Evolutionary conservation across 2,113 vertebrate species (phyloP).

Genomic region (Pluvianellus socialis): DNA sequence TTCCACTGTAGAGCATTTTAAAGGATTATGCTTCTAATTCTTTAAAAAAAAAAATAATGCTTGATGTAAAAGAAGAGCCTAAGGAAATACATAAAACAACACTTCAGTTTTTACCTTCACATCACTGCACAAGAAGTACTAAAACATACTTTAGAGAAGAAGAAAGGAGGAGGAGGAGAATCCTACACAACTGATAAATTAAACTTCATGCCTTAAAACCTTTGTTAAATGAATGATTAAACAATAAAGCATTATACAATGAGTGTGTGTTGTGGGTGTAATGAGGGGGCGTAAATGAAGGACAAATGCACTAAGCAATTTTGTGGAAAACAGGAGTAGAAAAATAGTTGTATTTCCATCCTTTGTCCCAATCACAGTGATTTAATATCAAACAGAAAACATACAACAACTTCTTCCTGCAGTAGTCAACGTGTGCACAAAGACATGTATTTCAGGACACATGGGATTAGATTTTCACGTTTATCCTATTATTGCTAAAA

Average conservation of each 20-base stretch:
- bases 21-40: not conserved
- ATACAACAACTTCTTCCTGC: not conserved
- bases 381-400: not conserved
- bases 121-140: not conserved
- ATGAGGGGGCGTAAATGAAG: constrained; percentile 1
- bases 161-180: not conserved
- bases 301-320: not conserved
- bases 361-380: not conserved
- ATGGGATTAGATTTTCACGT: not conserved
- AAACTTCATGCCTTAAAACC: constrained; percentile 12
- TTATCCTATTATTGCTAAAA: not conserved
- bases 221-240: constrained; percentile 21
- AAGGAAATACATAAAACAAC: constrained; percentile 31
- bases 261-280: not conserved
- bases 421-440: not conserved
- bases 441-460: not conserved
- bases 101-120: constrained; percentile 29
- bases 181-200: constrained; percentile 5
- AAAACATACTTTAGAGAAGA: not conserved
- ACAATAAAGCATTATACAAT: not conserved
- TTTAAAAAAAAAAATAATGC: not conserved
- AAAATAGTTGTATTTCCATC: not conserved
- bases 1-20: not conserved
- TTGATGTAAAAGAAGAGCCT: not conserved
- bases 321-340: not conserved